Conservation (phyloP, 2,888 invertebrate species). For the Drosophila anomalata region DNA sequence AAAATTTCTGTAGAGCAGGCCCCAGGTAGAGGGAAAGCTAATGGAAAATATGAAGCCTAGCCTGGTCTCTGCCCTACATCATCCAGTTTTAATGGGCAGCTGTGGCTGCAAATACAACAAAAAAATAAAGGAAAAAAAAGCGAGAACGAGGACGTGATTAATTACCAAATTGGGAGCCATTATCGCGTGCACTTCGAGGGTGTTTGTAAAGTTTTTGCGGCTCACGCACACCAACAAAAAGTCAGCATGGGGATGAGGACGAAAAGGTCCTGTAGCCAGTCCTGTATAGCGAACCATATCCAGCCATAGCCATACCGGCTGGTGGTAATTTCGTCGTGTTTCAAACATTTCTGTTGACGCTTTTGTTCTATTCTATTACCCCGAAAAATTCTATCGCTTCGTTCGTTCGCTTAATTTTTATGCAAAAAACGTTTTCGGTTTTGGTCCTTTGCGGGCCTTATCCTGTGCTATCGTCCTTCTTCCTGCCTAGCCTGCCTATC, state of each 20-base stretch:
- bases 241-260: neutral
- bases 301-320: neutral
- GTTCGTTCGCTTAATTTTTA: conserved; percentile 54
- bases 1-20: conserved; percentile 24
- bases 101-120: conserved; percentile 41
- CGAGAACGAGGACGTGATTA: conserved; percentile 73
- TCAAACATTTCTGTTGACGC: conserved; percentile 63
- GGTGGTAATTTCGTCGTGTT: conserved; percentile 55
- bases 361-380: conserved; percentile 68
- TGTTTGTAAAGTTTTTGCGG: conserved; percentile 62
- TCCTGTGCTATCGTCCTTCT: conserved; percentile 23
- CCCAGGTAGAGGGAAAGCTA: conserved; percentile 39
- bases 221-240: conserved; percentile 51
- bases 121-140: conserved; percentile 25
- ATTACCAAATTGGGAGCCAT: conserved; percentile 78
- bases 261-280: neutral
- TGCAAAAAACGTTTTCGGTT: conserved; percentile 60
- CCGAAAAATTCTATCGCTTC: conserved; percentile 14
- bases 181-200: conserved; percentile 66
- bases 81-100: conserved; percentile 36
- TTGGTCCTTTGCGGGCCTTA: conserved; percentile 38
- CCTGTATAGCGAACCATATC: neutral
- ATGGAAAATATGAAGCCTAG: conserved; percentile 64
- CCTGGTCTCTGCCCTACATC: conserved; percentile 14
- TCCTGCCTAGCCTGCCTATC: conserved; percentile 17